Conservation (phyloP, 2,888 invertebrate genomes). For the Andrena bicolor region DNA sequence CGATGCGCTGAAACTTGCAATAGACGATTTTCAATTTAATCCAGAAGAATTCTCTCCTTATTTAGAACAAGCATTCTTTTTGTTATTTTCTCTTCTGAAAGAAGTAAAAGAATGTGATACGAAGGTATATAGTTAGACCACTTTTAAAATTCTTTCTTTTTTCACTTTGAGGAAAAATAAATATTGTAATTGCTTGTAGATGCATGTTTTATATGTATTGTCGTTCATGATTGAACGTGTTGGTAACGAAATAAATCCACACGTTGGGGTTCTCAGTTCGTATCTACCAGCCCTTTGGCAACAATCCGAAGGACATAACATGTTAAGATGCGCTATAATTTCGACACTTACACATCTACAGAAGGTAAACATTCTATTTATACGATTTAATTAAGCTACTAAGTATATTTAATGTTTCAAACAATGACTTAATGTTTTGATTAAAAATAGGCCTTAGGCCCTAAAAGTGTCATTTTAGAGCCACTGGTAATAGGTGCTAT, state of each 20-base stretch:
- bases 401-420: neutral
- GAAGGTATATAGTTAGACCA: conserved; percentile 87
- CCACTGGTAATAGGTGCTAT: conserved; percentile 88
- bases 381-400: neutral
- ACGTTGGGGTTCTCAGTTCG: conserved; percentile 90
- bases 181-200: conserved; percentile 85
- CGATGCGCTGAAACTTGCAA: conserved; percentile 92
- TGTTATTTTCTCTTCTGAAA: conserved; percentile 93
- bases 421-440: conserved; percentile 30
- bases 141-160: neutral
- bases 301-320: conserved; percentile 94
- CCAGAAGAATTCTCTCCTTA: conserved; percentile 94
- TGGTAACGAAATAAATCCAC: conserved; percentile 90
- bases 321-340: conserved; percentile 96
- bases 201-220: conserved; percentile 96
- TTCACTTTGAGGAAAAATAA: conserved; percentile 22
- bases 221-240: conserved; percentile 95
- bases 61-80: conserved; percentile 91
- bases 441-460: conserved; percentile 85
- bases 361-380: conserved; percentile 86
- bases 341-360: conserved; percentile 94
- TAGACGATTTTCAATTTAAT: conserved; percentile 97
- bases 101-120: conserved; percentile 97
- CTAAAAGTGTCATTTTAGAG: conserved; percentile 85
- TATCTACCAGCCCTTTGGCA: conserved; percentile 96